phyloP scores from a whole-genome alignment of 1,140 invertebrate genomes.

The Yoshiicerus persimilis region DNA sequence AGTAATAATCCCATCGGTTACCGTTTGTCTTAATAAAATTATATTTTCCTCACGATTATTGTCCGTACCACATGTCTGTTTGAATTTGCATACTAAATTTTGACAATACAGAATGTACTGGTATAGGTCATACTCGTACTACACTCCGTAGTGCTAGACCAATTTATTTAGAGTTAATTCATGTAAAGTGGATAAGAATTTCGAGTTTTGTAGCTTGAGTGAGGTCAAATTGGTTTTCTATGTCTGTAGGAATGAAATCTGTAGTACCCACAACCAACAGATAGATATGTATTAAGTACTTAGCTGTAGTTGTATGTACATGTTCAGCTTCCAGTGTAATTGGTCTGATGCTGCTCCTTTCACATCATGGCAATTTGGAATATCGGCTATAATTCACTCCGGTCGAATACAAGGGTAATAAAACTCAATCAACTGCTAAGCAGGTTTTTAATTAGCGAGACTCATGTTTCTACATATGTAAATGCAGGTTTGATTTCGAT shows the following conservation, averaged over 20 bases:
- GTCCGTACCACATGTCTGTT: neutral
- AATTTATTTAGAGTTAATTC: neutral
- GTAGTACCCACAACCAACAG: no score
- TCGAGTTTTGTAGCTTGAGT: neutral
- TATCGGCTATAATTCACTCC: neutral
- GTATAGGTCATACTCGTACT: neutral
- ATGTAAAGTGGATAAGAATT: neutral
- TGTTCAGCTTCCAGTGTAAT: neutral
- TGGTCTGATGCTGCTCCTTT: neutral
- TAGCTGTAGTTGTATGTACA: neutral
- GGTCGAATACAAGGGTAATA: neutral
- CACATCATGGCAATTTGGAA: slow-evolving; percentile 4
- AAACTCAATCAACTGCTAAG: slow-evolving; percentile 16
- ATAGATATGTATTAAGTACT: no score
- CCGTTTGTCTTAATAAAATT: neutral
- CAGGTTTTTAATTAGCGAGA: slow-evolving; percentile 18
- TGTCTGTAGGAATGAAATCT: neutral
- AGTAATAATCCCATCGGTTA: neutral
- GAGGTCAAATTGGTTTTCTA: neutral
- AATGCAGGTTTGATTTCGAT: neutral
- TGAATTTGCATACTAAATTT: neutral
- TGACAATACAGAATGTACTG: neutral
- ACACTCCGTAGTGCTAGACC: neutral
- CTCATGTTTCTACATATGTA: slow-evolving; percentile 4
- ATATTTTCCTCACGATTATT: neutral